Base-by-base conservation (phyloP, 2,113 vertebrate species). In the Dasypus novemcinctus region DNA sequence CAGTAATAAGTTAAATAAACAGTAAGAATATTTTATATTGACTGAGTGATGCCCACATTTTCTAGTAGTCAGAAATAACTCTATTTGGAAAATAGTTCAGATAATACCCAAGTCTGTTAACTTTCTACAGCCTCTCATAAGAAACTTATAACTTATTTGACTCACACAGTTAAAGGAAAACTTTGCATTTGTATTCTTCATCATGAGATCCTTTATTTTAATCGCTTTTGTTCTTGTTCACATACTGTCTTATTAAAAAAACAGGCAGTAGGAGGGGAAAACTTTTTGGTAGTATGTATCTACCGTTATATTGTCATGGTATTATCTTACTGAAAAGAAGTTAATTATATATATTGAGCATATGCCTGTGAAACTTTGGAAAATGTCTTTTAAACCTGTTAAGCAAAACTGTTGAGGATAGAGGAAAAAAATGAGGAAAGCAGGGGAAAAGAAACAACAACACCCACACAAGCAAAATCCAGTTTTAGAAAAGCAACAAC, bases 301-400 rank as follows among this genome's bases (percentile, higher is more conserved):
- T 84, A 96, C 61, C 63, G 79, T 96, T 92, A 80, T 64, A 79
- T n/a, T 91, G 90, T 87, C 91, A 74, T 46, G 57, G 29, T 59
- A 74, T 89, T 95, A 92, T 93, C 17, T 49, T 75, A 89, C 29
- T 84, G 25, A 36, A 74, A 94, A 63, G 64, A 96, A 90, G 52
- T 88, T 95, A 96, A 95, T 95, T 97, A 96, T 93, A 79, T 92
- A 93, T 69, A 76, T 87, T 95, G 71, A 96, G 31, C 27, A 52
- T 75, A 93, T 79, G 66, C 91, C 82, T 90, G 66, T 82, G 83
- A 95, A 90, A 93, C 81, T 91, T 92, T 91, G 74, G 54, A 93
- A 95, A 95, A 93, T 78, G 49, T 84, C 46, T 87, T 90, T 84
- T 86, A 38, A 96, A 93, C 81, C 61, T 91, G 36, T 94, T 92